Percentiles rank a stretch among this genome's conserved stretches.
Evolutionary conservation across 2,113 vertebrate species (phyloP).

Genomic region (Rynchops niger): DNA sequence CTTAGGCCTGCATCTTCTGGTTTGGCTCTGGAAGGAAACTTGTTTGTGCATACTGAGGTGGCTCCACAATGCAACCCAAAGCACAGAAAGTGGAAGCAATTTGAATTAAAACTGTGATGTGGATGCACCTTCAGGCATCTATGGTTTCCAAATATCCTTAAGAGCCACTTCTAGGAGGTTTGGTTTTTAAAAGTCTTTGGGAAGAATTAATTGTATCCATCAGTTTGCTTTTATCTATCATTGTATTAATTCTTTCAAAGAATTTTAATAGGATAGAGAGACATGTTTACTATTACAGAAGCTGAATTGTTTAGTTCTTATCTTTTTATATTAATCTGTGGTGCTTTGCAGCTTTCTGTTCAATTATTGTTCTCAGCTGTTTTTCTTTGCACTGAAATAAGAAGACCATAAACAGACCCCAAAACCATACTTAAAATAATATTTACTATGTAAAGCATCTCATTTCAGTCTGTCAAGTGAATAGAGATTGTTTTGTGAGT

Average conservation of each 20-base stretch:
- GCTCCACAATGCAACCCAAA: background rate
- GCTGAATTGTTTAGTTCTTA: background rate
- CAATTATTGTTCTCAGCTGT: background rate
- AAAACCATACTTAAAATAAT: background rate
- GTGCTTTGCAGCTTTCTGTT: slow-evolving; percentile 7
- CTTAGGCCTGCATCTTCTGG: background rate
- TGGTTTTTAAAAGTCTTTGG: background rate
- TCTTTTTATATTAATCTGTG: background rate
- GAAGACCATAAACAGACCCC: background rate
- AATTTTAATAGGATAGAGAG: background rate
- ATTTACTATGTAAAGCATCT: background rate
- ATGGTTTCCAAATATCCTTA: background rate
- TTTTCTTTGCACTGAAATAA: slow-evolving; percentile 25
- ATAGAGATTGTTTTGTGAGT: background rate
- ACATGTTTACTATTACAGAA: background rate
- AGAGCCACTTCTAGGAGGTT: background rate
- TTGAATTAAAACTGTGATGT: background rate
- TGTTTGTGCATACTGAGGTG: background rate
- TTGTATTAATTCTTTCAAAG: slow-evolving; percentile 13
- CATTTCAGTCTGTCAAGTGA: background rate
- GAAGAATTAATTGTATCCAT: background rate
- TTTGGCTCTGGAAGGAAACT: background rate
- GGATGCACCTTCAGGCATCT: background rate
- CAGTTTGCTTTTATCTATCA: background rate
- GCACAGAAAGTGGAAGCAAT: background rate